These are phyloP conservation scores for Eufriesea mexicana DNA, from an alignment of 1,140 invertebrate genomes.

Conservation along the genomic window DNA sequence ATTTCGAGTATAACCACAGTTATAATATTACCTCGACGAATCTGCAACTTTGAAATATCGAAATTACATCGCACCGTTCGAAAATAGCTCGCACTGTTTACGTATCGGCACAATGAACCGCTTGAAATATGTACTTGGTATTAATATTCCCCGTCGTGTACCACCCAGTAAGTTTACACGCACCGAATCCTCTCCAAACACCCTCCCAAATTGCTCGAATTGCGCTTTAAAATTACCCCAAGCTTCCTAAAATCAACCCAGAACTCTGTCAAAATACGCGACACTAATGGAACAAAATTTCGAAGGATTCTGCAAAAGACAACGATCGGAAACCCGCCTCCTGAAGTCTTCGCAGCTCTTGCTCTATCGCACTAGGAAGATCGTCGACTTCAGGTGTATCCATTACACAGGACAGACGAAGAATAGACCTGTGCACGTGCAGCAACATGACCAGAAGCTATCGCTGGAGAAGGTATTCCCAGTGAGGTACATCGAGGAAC, in stretches of 20 bases:
- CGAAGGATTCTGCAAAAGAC: not conserved
- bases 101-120: constrained; percentile 60
- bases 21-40: no score
- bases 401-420: not conserved
- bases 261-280: constrained; percentile 1
- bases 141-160: constrained; percentile 43
- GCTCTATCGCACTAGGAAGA: not conserved
- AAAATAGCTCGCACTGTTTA: not conserved
- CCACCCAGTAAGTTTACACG: constrained; percentile 54
- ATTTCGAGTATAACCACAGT: constrained; percentile 13
- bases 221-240: not conserved
- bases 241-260: not conserved
- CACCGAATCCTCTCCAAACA: no score
- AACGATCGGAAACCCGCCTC: not conserved
- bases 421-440: not conserved
- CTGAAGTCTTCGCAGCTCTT: not conserved
- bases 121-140: constrained; percentile 59
- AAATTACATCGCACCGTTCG: not conserved
- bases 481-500: not conserved
- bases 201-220: no score
- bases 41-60: not conserved
- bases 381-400: not conserved
- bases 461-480: not conserved
- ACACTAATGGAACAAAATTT: not conserved
- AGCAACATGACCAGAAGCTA: constrained; percentile 9